These are phyloP conservation scores for Sebastes kiyomatsui DNA, from an alignment of 2,797 vertebrate genomes.

Conservation along the genomic window DNA sequence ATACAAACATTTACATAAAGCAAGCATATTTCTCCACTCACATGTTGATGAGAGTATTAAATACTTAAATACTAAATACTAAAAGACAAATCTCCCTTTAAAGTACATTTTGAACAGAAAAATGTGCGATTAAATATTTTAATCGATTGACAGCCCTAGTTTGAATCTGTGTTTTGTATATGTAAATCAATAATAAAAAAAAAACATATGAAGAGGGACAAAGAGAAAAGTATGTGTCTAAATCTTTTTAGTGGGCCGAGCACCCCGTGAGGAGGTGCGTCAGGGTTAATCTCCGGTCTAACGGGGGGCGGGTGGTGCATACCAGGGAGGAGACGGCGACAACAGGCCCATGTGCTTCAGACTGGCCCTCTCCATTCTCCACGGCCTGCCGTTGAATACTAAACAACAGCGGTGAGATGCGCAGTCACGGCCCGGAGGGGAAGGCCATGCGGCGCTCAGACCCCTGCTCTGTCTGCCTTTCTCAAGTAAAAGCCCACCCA, in stretches of 20 bases:
- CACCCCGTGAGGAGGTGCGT: conserved; percentile 55
- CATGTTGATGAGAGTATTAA: too few species aligned
- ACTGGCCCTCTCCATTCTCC: conserved; percentile 85
- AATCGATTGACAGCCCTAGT: too few species aligned
- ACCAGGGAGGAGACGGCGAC: conserved; percentile 62
- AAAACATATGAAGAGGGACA: background rate
- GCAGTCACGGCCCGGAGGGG: conserved; percentile 81
- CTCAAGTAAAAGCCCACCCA: conserved; percentile 57
- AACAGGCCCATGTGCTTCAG: conserved; percentile 81
- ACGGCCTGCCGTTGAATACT: conserved; percentile 86
- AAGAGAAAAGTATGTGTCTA: background rate
- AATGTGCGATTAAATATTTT: too few species aligned
- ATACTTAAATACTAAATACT: too few species aligned
- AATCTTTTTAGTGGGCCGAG: background rate
- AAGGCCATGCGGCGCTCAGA: conserved; percentile 35
- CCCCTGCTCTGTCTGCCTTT: conserved; percentile 46
- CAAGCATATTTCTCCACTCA: rapidly evolving
- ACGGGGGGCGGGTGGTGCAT: conserved; percentile 77
- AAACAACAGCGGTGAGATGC: conserved; percentile 83
- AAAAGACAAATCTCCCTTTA: too few species aligned
- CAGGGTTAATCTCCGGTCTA: conserved; percentile 92
- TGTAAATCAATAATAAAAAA: background rate
- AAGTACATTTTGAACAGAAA: too few species aligned
- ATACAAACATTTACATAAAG: too few species aligned
- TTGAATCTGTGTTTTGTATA: background rate